Evolutionary conservation across 2,113 vertebrate species (phyloP).

Genomic region (Beaufortia kweichowensis): DNA sequence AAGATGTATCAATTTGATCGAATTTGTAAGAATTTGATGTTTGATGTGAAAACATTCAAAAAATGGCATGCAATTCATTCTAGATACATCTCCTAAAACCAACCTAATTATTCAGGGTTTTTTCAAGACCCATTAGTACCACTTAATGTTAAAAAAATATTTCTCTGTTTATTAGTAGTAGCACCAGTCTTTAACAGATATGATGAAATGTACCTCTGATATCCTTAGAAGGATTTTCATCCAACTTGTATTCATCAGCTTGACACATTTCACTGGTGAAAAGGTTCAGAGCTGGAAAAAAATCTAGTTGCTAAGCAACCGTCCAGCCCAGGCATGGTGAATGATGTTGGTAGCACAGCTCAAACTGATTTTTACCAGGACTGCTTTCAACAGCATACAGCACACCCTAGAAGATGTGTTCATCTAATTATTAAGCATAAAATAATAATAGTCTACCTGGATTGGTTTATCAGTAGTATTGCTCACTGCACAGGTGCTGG

Average conservation of each 20-base stretch:
- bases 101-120: too few species aligned
- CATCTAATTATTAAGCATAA: slow-evolving; percentile 37
- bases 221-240: slow-evolving; percentile 37
- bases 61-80: too few species aligned
- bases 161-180: too few species aligned
- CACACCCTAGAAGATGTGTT: slow-evolving; percentile 20
- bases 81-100: too few species aligned
- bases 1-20: too few species aligned
- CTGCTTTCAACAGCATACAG: slow-evolving; percentile 34
- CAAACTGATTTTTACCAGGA: slow-evolving; percentile 43
- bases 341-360: slow-evolving; percentile 50
- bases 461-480: background rate
- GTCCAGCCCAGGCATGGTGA: slow-evolving; percentile 50
- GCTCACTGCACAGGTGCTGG: background rate
- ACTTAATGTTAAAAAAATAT: too few species aligned
- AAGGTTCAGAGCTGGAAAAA: slow-evolving; percentile 51
- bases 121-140: too few species aligned
- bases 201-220: slow-evolving; percentile 4
- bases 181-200: slow-evolving; percentile 24
- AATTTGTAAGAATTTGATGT: too few species aligned
- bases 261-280: slow-evolving; percentile 58
- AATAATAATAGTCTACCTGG: background rate
- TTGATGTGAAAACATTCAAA: too few species aligned
- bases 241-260: slow-evolving; percentile 27
- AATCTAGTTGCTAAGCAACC: slow-evolving; percentile 65